Evolutionary conservation across 2,797 vertebrate species (phyloP).

Genomic region (Pogoniulus pusillus): DNA sequence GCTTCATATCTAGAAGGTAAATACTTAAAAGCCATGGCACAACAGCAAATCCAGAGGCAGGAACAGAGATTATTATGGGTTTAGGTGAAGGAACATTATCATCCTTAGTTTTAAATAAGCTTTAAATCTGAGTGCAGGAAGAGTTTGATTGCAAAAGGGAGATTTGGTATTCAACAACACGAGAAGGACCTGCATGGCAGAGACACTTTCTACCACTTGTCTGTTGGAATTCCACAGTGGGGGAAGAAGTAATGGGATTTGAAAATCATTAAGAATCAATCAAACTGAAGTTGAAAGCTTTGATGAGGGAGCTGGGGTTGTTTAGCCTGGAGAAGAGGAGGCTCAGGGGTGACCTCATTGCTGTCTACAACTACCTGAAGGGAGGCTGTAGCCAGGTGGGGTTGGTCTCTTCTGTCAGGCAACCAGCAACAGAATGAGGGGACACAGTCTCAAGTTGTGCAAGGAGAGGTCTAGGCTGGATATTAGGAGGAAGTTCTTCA

Average conservation of each 20-base stretch:
- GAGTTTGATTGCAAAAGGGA: background rate
- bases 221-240: background rate
- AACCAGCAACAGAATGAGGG: too few relatives aligned
- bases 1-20: constrained; percentile 59
- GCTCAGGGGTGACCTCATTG: too few relatives aligned
- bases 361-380: too few relatives aligned
- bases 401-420: too few relatives aligned
- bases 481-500: too few relatives aligned
- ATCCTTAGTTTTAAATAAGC: constrained; percentile 34
- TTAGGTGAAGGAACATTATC: constrained; percentile 22
- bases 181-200: background rate
- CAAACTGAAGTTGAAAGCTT: background rate
- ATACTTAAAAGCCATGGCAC: constrained; percentile 49
- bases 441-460: too few relatives aligned
- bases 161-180: background rate
- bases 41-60: constrained; percentile 48
- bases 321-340: too few relatives aligned
- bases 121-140: constrained; percentile 29
- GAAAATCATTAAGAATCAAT: background rate
- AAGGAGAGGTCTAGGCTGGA: too few relatives aligned
- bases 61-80: constrained; percentile 49
- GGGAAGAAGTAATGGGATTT: background rate
- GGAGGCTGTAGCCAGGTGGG: too few relatives aligned
- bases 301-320: too few relatives aligned
- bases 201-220: background rate